phyloP scores from a whole-genome alignment of 1,140 invertebrate species.

The Himalopsyche phryganea region DNA sequence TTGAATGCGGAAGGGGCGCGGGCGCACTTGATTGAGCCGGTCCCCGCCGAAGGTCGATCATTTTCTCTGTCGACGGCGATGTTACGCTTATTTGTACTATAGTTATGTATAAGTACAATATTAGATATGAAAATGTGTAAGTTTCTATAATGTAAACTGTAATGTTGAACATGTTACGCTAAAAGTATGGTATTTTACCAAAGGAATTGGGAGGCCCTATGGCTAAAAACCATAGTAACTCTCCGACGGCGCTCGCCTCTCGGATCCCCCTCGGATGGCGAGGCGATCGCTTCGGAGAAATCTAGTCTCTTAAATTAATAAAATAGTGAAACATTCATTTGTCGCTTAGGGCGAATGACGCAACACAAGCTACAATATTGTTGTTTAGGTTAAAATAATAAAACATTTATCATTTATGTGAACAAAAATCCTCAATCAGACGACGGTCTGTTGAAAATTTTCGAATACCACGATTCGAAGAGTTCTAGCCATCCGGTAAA shows the following conservation, averaged over 20 bases:
- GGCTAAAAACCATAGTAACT: conserved; percentile 15
- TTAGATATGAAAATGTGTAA: conserved; percentile 26
- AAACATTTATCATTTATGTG: no score
- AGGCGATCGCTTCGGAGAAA: conserved; percentile 16
- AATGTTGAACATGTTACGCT: conserved; percentile 31
- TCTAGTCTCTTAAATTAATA: conserved; percentile 30
- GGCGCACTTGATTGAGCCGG: conserved; percentile 4
- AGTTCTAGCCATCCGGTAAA: no score
- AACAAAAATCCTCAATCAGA: no score
- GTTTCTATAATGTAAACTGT: conserved; percentile 29
- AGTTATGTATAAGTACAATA: conserved; percentile 32
- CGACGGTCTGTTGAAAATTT: no score
- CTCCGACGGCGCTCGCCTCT: conserved; percentile 18
- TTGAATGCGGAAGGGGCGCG: conserved; percentile 2
- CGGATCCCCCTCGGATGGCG: not conserved
- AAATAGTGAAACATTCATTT: conserved; percentile 10
- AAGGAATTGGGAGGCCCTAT: conserved; percentile 17
- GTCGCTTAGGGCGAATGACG: conserved; percentile 7
- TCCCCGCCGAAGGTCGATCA: not conserved
- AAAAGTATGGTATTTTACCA: conserved; percentile 32
- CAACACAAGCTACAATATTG: no score
- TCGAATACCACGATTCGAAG: no score
- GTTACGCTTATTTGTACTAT: conserved; percentile 30
- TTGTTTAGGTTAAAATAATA: no score
- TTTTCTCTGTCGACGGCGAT: conserved; percentile 15